Evolutionary conservation across 2,888 invertebrate species (phyloP).

Genomic region (Arrhopalites spinosus): DNA sequence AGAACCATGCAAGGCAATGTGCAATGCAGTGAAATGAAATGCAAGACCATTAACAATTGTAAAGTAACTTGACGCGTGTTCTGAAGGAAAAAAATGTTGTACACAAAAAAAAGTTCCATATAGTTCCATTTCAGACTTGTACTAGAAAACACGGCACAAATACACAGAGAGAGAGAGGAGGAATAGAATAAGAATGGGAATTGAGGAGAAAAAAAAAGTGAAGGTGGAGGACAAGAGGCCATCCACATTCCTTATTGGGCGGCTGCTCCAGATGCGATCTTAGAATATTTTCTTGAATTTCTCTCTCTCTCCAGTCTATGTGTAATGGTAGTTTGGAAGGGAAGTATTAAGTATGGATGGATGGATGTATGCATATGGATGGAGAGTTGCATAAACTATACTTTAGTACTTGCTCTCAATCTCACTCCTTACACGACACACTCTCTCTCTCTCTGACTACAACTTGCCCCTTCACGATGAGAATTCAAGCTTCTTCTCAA

Average conservation of each 20-base stretch:
- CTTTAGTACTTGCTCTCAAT: no score
- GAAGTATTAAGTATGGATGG: no score
- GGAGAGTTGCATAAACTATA: background rate
- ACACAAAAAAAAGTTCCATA: background rate
- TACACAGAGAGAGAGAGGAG: background rate
- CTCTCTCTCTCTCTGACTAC: no score
- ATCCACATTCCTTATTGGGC: slow-evolving; percentile 21
- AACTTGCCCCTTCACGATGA: no score
- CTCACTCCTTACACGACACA: no score
- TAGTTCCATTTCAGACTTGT: background rate
- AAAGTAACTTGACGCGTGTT: slow-evolving; percentile 29
- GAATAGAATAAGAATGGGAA: slow-evolving; percentile 3
- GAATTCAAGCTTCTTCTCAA: no score
- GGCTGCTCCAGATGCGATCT: slow-evolving; percentile 37
- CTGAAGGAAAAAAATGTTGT: background rate
- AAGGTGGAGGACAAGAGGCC: background rate
- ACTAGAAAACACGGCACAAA: background rate
- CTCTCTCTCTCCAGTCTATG: no score
- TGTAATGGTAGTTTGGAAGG: no score
- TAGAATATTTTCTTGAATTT: slow-evolving; percentile 14
- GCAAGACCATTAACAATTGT: background rate
- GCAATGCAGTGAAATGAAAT: background rate
- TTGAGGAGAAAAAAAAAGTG: slow-evolving; percentile 15
- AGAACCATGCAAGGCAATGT: background rate
- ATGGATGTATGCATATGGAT: no score